A percentile compares a stretch with the other conserved stretches of the same genome.
These are phyloP conservation scores for Mergus octosetaceus DNA, from an alignment of 2,797 vertebrate genomes.

Conservation along the genomic window DNA sequence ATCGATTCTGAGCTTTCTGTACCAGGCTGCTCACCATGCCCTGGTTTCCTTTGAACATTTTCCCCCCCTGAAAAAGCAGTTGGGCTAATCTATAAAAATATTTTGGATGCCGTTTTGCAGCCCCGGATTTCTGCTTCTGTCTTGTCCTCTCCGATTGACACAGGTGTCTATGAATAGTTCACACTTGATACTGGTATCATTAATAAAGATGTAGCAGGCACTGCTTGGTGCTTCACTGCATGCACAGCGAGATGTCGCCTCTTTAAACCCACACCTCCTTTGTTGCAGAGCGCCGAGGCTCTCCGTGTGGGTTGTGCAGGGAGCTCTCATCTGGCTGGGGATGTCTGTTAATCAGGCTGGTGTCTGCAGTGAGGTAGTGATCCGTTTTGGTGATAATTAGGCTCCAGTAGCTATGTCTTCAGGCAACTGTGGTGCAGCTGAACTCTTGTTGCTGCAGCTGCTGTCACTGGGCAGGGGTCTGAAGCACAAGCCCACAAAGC, in stretches of 20 bases:
- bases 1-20: background rate
- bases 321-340: background rate
- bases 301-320: fast-evolving
- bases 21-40: background rate
- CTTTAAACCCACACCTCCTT: background rate
- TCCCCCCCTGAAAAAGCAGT: background rate
- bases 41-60: background rate
- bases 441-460: fast-evolving
- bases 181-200: background rate
- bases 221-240: background rate
- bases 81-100: background rate
- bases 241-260: background rate
- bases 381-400: background rate
- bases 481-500: fast-evolving
- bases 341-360: background rate
- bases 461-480: fast-evolving
- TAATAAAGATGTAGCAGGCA: background rate
- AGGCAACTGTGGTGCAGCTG: fast-evolving
- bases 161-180: background rate
- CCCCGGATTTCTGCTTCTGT: background rate
- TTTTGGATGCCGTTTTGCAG: conserved; percentile 13
- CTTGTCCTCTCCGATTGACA: background rate
- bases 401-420: background rate
- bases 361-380: background rate
- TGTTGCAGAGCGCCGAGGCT: background rate